Base-by-base conservation (phyloP, 2,113 vertebrate species). In the Anoura caudifer region DNA sequence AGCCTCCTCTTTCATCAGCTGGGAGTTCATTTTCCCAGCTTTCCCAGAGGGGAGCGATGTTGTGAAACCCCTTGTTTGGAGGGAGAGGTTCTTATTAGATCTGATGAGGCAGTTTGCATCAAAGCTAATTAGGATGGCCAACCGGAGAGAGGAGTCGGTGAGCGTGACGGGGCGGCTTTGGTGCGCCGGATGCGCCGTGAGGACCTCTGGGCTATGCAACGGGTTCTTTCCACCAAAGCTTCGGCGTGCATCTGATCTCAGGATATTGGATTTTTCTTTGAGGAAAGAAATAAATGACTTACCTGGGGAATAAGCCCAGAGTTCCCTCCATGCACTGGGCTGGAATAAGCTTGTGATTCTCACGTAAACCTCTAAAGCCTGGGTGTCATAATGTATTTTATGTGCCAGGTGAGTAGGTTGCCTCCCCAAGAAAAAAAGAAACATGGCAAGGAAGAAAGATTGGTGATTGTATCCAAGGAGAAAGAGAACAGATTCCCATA, bases 231-330 rank as follows among this genome's bases (percentile, higher is more conserved):
- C 87, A 95, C 94, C 92, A 93, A 97, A 98, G 98, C 98, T 98
- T 97, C 98, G 98, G 97, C 98, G 98, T 98, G 96, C 98, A 97
- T 98, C 98, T 98, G 98, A 98, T 98, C 98, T 98, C 98, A 97
- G 98, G 97, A 98, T 99, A 98, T 99, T 98, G 98, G 97, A 99
- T 99, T 98, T 98, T 98, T 98, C 98, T 98, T 98, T 98, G 98
- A 98, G 98, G 96, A 98, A 98, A 98, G 98, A 98, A 99, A 98
- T 98, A 99, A 98, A 98, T 98, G 59, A 98, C 98, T 98, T 98
- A 98, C 92, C 98, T 98, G 97, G 98, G 98, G 98, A 98, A 98
- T 98, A 98, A 97, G 97, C 98, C 95, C 94, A 77, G 97, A 96
- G 97, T 97, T 97, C 96, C 96, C 82, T 97, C 97, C 95, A 65